phyloP scores from a whole-genome alignment of 2,113 vertebrate species.

The Entelurus aequoreus region DNA sequence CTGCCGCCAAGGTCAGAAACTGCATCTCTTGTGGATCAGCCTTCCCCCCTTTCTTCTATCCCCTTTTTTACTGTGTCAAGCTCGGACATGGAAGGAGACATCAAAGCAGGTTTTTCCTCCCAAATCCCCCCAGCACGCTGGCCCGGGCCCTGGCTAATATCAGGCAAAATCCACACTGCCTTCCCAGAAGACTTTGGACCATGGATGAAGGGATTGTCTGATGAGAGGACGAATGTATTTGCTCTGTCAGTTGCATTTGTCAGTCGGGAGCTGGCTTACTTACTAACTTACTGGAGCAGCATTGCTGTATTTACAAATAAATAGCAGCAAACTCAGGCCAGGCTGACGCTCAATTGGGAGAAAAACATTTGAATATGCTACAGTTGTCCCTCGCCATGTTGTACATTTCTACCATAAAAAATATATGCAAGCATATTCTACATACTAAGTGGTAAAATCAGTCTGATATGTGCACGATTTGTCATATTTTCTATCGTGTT shows the following conservation, averaged over 20 bases:
- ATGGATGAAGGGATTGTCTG: conserved; percentile 56
- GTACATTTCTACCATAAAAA: no score
- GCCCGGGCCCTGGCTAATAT: conserved; percentile 51
- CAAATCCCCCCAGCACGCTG: conserved; percentile 42
- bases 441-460: no score
- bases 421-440: no score
- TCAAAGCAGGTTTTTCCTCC: conserved; percentile 53
- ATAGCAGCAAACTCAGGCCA: conserved; percentile 21
- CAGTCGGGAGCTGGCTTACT: conserved; percentile 43
- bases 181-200: conserved; percentile 49
- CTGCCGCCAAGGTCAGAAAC: conserved; percentile 26
- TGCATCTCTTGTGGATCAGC: conserved; percentile 27
- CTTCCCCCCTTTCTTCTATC: conserved; percentile 20
- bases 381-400: no score
- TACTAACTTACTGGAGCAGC: conserved; percentile 10
- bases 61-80: conserved; percentile 48
- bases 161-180: conserved; percentile 44
- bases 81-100: conserved; percentile 43
- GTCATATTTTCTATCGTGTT: no score
- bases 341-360: background rate
- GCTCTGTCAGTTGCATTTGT: conserved; percentile 52
- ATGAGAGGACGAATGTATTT: conserved; percentile 57
- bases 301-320: conserved; percentile 38
- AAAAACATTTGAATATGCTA: background rate
- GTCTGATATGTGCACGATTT: no score